These are phyloP conservation scores for Theretra japonica DNA, from an alignment of 2,888 invertebrate genomes.

Conservation along the genomic window DNA sequence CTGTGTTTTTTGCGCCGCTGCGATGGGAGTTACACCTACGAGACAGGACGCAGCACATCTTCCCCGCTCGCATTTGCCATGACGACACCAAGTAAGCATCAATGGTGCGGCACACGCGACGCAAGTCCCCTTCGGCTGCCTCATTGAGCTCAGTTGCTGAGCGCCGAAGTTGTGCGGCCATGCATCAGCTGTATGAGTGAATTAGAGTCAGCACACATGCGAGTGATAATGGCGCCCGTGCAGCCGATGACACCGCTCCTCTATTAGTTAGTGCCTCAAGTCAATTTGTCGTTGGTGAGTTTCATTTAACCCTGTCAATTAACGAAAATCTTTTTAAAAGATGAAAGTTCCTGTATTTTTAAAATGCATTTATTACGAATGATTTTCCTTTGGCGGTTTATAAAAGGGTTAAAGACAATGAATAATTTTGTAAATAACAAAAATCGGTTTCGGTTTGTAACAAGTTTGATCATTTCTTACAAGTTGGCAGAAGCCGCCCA, in stretches of 20 bases:
- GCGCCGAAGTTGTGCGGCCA: not conserved
- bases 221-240: conserved; percentile 37
- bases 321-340: conserved; percentile 58
- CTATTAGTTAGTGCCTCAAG: conserved; percentile 75
- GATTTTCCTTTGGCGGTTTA: not conserved
- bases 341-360: conserved; percentile 45
- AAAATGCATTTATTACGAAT: conserved; percentile 25
- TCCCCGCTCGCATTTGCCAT: not conserved
- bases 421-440: conserved; percentile 9
- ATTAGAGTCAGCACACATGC: conserved; percentile 1
- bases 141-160: not conserved
- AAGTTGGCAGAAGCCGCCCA: conserved; percentile 32
- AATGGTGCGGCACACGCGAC: not conserved
- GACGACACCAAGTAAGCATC: not conserved
- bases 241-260: conserved; percentile 50
- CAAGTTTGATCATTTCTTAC: conserved; percentile 34
- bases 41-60: not conserved
- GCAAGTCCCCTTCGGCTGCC: not conserved
- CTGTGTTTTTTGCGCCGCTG: not conserved
- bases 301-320: conserved; percentile 79
- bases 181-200: not conserved
- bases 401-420: conserved; percentile 9
- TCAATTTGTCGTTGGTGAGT: conserved; percentile 73
- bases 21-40: not conserved
- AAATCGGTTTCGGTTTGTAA: not conserved